These are phyloP conservation scores for Aphelinus atriplicis DNA, from an alignment of 1,140 invertebrate genomes.

Conservation along the genomic window DNA sequence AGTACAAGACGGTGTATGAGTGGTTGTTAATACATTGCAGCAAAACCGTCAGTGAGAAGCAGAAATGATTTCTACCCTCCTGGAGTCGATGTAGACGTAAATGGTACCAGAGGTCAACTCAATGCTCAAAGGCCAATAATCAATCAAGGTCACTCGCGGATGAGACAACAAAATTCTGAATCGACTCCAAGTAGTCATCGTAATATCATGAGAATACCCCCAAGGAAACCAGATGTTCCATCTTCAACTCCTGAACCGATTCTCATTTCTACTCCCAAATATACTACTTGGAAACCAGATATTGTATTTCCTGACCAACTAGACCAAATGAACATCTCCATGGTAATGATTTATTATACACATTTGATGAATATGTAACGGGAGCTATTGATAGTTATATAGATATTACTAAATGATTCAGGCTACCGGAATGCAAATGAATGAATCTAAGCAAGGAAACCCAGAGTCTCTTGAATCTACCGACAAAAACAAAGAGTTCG, in stretches of 20 bases:
- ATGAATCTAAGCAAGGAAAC: neutral
- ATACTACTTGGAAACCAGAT: slow-evolving; percentile 20
- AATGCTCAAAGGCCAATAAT: slow-evolving; percentile 49
- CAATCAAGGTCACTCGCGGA: slow-evolving; percentile 51
- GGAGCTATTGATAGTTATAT: no score
- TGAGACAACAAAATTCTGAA: slow-evolving; percentile 41
- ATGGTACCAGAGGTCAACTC: slow-evolving; percentile 48
- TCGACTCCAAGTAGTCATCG: slow-evolving; percentile 21
- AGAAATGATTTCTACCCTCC: no score
- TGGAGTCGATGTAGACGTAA: slow-evolving; percentile 29
- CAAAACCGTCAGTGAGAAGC: no score
- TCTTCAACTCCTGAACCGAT: neutral
- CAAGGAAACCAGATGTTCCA: neutral
- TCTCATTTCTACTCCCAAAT: neutral
- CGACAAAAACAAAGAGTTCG: slow-evolving; percentile 26
- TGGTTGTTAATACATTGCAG: no score
- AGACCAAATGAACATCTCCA: slow-evolving; percentile 6
- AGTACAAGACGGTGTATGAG: no score
- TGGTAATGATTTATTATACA: slow-evolving; percentile 11
- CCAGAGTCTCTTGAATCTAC: neutral
- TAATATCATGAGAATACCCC: slow-evolving; percentile 4
- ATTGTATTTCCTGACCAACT: neutral
- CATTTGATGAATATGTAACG: no score
- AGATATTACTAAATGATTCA: slow-evolving; percentile 1
- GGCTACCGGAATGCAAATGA: neutral